Base-by-base conservation (phyloP, 2,797 vertebrate species). In the Netta rufina region DNA sequence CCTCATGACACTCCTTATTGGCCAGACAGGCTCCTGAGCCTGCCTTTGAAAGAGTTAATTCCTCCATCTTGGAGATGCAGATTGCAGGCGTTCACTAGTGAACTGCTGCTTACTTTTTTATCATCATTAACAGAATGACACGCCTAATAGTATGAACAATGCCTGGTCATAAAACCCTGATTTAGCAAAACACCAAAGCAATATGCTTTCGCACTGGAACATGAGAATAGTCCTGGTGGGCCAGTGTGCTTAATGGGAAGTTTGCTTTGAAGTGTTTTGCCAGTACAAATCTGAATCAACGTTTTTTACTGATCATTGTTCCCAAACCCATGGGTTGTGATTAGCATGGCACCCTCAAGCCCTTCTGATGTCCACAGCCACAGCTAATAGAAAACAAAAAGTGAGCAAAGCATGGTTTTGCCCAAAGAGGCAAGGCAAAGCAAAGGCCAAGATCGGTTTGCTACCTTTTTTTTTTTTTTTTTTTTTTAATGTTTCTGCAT, bases 111-210 rank as follows among this genome's bases (percentile, higher is more conserved):
- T 61, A 33, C 74, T 88, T 92, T 90, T 87, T 82, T 58, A 66
- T 87, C 81, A 83, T 84, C 72, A 65, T 95, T 89, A 95, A 82
- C 2, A 0, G 64, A 87, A 93, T 57, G 87, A 87, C 80, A 85
- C 28, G 61, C 47, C 56, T 92, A 90, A 79, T 60, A 83, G 72
- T 65, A 87, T 70, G 92, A 91, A 69, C 80, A 89, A 71, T 3
- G 27, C 17, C 49, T 72, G 61, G 71, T 69, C 65, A 85, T 39
- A 80, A 92, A 90, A 72, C 41, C 71, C 78, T 87, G 90, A 87
- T 87, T 90, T 84, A 94, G 88, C 69, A 83, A 64, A 93, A 74
- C 65, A 58, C 32, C 41, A 92, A 83, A 94, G 86, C 58, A 69
- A 66, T 41, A 65, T 69, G 77, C 45, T 83, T 72, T 83, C 58